phyloP scores from a whole-genome alignment of 2,888 invertebrate genomes.

The Meiosimyza platycephala region DNA sequence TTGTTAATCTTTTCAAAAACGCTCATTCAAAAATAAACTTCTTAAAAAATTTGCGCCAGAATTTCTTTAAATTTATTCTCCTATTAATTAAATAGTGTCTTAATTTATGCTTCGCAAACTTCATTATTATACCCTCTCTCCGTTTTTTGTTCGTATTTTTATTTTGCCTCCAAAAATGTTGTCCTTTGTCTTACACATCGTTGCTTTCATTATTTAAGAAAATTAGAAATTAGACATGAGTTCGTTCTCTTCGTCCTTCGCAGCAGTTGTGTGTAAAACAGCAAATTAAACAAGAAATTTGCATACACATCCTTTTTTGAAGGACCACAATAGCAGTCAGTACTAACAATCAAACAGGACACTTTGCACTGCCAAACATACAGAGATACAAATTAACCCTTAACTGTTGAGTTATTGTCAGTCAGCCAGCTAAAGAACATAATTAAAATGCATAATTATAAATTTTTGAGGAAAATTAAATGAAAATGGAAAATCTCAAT shows the following conservation, averaged over 20 bases:
- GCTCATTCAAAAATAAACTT: not conserved
- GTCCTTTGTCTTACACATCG: slow-evolving; percentile 15
- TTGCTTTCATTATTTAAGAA: slow-evolving; percentile 28
- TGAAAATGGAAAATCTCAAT: slow-evolving; percentile 24
- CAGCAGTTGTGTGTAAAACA: slow-evolving; percentile 21
- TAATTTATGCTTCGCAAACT: slow-evolving; percentile 17
- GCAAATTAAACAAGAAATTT: slow-evolving; percentile 26
- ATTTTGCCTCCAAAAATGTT: not conserved
- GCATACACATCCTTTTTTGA: slow-evolving; percentile 3
- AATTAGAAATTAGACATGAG: slow-evolving; percentile 30
- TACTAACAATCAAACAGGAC: slow-evolving; percentile 23
- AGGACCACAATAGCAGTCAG: not conserved
- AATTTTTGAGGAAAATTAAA: slow-evolving; percentile 23
- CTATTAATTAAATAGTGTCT: slow-evolving; percentile 19
- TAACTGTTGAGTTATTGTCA: not conserved
- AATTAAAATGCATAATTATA: slow-evolving; percentile 66
- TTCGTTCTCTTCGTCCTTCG: slow-evolving; percentile 7
- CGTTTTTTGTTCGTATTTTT: not conserved
- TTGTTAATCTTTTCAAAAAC: not conserved
- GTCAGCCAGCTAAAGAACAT: slow-evolving; percentile 45
- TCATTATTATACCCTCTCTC: not conserved
- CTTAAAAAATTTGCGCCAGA: not conserved
- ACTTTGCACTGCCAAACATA: slow-evolving; percentile 8
- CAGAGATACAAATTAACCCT: slow-evolving; percentile 28
- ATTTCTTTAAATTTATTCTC: not conserved